Percentiles rank a stretch among this genome's conserved stretches.
These are phyloP conservation scores for Gopherus evgoodei DNA, from an alignment of 2,113 vertebrate genomes.

Conservation along the genomic window DNA sequence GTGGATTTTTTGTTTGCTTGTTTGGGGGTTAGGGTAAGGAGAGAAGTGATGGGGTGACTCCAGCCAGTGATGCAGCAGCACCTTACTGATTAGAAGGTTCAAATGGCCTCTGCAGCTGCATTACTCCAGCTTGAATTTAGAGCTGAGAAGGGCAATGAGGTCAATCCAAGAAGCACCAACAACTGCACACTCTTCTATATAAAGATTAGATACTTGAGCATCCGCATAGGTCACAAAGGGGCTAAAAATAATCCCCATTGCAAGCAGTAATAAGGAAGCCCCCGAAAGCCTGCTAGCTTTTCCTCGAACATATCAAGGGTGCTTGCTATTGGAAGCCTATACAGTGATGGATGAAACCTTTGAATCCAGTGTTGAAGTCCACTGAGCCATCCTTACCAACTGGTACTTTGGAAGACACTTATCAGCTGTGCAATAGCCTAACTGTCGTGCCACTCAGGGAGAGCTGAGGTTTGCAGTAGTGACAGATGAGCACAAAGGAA, in stretches of 20 bases:
- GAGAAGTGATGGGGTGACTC: background rate
- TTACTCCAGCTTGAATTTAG: background rate
- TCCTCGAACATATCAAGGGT: background rate
- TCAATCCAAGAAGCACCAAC: background rate
- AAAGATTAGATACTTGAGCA: background rate
- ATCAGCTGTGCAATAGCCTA: background rate
- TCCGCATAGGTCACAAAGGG: background rate
- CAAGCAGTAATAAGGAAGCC: background rate
- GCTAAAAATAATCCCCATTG: background rate
- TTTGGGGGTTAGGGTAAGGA: background rate
- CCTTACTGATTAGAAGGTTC: background rate
- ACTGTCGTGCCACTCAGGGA: background rate
- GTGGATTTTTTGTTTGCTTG: background rate
- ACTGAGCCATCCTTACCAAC: background rate
- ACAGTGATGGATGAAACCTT: background rate
- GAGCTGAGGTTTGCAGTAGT: background rate
- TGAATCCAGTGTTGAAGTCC: background rate
- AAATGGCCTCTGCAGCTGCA: background rate
- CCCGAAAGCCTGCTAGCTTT: background rate
- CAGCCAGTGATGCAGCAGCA: background rate
- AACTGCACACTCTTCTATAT: background rate
- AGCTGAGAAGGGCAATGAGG: background rate
- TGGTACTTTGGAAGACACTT: background rate
- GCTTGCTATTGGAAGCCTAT: background rate
- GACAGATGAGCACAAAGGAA: background rate